Base-by-base conservation (phyloP, 1,140 invertebrate species). In the fruit fly (Drosophila melanogaster) region DNA sequence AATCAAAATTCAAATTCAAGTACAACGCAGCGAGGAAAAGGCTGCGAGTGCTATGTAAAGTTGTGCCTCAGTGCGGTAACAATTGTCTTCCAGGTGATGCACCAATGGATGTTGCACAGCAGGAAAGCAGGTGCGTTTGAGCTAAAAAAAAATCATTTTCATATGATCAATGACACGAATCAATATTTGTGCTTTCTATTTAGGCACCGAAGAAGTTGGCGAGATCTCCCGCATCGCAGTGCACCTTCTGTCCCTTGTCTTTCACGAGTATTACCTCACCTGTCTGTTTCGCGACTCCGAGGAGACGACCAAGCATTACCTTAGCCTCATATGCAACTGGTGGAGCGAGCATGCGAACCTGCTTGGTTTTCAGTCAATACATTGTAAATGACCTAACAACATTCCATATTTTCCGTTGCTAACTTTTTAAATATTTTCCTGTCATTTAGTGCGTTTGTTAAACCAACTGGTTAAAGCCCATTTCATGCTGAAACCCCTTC, bases 1-100 rank as follows among this genome's bases (percentile, higher is more conserved):
- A 44, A 73, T 19, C 3, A 44, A 1, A 72, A 40, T 22, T 43
- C 67, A 1, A 58, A 49, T 35, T 44, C 62, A 10, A 40, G 15
- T 24, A 10, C 43, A 30, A 22, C 40, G n/a, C 61, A 30, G 0
- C 51, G 46, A 17, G 54, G 22, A 59, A 81, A 59, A 6, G 55
- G 44, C 0, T 92, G 90, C 33, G 81, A 92, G 41, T 92, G 90
- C 19, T 92, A 91, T 72, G 75, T 80, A 2, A 91, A 90, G 46
- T 38, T 92, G 4, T 92, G 90, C 35, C 51, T 91, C 1, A 92
- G 90, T 40, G 84, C 89, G 14, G 90, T 92, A 6, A 90, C 86
- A 0, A 56, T 92, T 2, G 55, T 92, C 15, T 92, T 81, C 47
- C 90, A 91, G 54, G 51, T 89, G 41, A 62, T 92, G 58, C 79